phyloP scores from a whole-genome alignment of 2,888 invertebrate species.

The Eretmocerus hayati region DNA sequence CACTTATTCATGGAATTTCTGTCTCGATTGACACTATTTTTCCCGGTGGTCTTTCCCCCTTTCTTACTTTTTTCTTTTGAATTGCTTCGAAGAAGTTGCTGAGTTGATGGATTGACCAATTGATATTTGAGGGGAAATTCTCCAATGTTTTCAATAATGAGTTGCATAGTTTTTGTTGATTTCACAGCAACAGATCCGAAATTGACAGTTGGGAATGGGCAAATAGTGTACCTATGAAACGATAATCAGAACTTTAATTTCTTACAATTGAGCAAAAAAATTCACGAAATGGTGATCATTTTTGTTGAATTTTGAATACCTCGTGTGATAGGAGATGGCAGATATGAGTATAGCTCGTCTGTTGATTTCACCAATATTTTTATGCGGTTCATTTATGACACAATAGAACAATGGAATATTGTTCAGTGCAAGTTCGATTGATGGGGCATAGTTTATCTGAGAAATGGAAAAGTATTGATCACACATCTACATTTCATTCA shows the following conservation, averaged over 20 bases:
- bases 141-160: conserved; percentile 56
- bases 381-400: conserved; percentile 11
- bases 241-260: not conserved
- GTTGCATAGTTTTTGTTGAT: conserved; percentile 49
- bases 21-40: no score
- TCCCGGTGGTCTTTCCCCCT: not conserved
- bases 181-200: conserved; percentile 55
- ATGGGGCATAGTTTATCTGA: conserved; percentile 11
- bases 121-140: conserved; percentile 51
- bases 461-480: no score
- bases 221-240: conserved; percentile 51
- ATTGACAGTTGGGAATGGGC: conserved; percentile 54
- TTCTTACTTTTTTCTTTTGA: not conserved
- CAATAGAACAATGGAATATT: conserved; percentile 6
- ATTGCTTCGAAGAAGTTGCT: not conserved
- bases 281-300: no score
- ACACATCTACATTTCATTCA: no score
- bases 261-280: not conserved
- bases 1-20: not conserved
- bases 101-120: not conserved
- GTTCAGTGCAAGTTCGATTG: conserved; percentile 11
- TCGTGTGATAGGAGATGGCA: conserved; percentile 11
- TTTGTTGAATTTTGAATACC: no score
- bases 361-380: conserved; percentile 2
- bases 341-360: conserved; percentile 5